phyloP scores from a whole-genome alignment of 2,797 vertebrate genomes.

The Molossus alvarezi region DNA sequence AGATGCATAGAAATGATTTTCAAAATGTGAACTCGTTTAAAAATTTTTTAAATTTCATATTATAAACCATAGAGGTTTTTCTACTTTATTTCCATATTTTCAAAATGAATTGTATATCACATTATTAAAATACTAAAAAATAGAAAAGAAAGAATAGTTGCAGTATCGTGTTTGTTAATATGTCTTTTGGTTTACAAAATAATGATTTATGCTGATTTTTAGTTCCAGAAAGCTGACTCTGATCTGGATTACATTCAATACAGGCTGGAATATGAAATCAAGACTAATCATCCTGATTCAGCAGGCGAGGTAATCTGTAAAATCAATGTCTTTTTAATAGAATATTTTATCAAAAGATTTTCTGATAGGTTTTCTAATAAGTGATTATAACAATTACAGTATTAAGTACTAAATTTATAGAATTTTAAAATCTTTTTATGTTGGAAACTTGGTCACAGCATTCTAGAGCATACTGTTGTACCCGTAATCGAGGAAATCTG shows the following conservation, averaged over 20 bases:
- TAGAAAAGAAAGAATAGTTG: constrained; percentile 35
- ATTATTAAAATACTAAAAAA: constrained; percentile 53
- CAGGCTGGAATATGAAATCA: constrained; percentile 95
- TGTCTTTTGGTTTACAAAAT: constrained; percentile 69
- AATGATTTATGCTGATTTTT: constrained; percentile 85
- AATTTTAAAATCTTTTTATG: constrained; percentile 64
- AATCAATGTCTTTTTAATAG: constrained; percentile 48
- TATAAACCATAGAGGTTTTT: constrained; percentile 18
- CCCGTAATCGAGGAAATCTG: constrained; percentile 35
- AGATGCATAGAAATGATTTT: constrained; percentile 42
- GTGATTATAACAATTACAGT: constrained; percentile 50
- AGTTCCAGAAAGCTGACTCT: constrained; percentile 98
- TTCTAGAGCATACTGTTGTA: constrained; percentile 11
- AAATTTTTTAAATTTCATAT: constrained; percentile 16
- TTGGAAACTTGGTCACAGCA: constrained; percentile 43
- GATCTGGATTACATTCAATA: constrained; percentile 97
- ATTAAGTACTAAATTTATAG: constrained; percentile 36
- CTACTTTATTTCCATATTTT: constrained; percentile 13
- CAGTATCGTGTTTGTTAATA: constrained; percentile 70
- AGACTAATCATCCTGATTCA: constrained; percentile 90
- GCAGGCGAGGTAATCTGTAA: constrained; percentile 91
- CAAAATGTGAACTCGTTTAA: constrained; percentile 45
- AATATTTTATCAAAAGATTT: constrained; percentile 65
- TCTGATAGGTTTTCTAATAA: constrained; percentile 67
- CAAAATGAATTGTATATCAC: constrained; percentile 34